Base-by-base conservation (phyloP, 2,113 vertebrate species). In the Scophthalmus maximus region DNA sequence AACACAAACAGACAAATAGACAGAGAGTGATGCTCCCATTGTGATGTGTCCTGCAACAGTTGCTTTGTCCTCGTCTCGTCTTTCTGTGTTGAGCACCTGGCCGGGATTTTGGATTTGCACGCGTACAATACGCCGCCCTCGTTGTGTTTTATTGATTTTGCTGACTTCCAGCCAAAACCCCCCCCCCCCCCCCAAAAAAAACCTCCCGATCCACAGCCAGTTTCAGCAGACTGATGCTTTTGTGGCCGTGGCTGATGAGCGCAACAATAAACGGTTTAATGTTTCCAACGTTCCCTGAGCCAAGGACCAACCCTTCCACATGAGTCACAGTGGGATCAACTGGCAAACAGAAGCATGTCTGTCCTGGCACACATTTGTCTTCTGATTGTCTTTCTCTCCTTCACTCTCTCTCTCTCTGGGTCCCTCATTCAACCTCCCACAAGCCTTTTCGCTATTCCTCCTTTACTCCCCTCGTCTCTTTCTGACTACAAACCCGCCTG, bases 271-370 rank as follows among this genome's bases (percentile, higher is more conserved):
- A 79, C 17, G 46, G 73, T 73, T 82, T 81, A 88, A 84, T 72
- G 72, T 81, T 49, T 81, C 83, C 79, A 80, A 61, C 36, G n/a
- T n/a, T 69, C 53, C 55, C 20, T 2, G 9, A 63, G 77, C 86
- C 83, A 86, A 86, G 50, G 83, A 71, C 70, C 60, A 83, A 50
- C 75, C 68, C 68, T 67, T 79, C 83, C 76, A 76, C 83, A 76
- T 84, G 87, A 86, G 81, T 86, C 91, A 85, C 83, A 76, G 72
- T 81, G 84, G 87, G 82, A 87, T 83, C 46, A 2, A 74, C 78
- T 89, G 90, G 87, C 82, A 83, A 27, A 61, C 76, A 61, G 27
- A 66, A 32, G 18, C 74, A 73, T 58, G 74, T 80, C 57, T 87
- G 65, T 58, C 34, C 81, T 87, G 87, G 81, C 83, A 65, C 64